Base-by-base conservation (phyloP, 2,888 invertebrate species). In the Ectropis crepuscularia region DNA sequence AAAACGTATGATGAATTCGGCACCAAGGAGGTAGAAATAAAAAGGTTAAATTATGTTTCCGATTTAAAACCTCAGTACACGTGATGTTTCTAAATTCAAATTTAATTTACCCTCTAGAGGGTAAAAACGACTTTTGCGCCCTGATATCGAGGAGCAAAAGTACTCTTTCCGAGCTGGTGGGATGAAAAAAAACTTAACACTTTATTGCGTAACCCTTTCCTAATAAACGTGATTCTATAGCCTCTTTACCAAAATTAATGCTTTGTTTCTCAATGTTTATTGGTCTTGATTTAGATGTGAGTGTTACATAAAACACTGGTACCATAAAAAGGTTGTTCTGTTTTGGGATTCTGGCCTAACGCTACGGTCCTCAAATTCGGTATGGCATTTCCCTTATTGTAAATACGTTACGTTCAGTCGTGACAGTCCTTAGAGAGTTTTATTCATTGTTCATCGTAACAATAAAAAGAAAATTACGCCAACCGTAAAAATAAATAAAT, bases 381-480 rank as follows among this genome's bases (percentile, higher is more conserved):
- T 42, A 60, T 50, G 36, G 51, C 55, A 60, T 60, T 63, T 48
- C 43, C 43, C 16, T 55, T 57, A 64, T 64, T 57, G 64, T 60
- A 57, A 64, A 60, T 64, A 60, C 60, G 64, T 60, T 64, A 64
- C 51, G 55, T 61, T 57, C 63, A 67, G 66, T 58, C 60, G 61
- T 70, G 68, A 62, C 65, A 65, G 60, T 69, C 68, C 65, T 68
- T 58, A 68, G 70, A 67, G 63, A 68, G 58, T 63, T 55, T 57
- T 51, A 58, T 68, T 68, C 70, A 65, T 72, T 68, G 67, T 72
- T 70, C 71, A 66, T 67, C 63, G 67, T 66, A 68, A 70, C 63
- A 72, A 65, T 68, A 68, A 68, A 70, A 70, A 69, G 63, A 70
- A 72, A 72, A 72, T 69, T 68, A 72, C 66, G 61, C 59, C 61